Conservation (phyloP, 2,113 vertebrate genomes). For the Mirza zaza region DNA sequence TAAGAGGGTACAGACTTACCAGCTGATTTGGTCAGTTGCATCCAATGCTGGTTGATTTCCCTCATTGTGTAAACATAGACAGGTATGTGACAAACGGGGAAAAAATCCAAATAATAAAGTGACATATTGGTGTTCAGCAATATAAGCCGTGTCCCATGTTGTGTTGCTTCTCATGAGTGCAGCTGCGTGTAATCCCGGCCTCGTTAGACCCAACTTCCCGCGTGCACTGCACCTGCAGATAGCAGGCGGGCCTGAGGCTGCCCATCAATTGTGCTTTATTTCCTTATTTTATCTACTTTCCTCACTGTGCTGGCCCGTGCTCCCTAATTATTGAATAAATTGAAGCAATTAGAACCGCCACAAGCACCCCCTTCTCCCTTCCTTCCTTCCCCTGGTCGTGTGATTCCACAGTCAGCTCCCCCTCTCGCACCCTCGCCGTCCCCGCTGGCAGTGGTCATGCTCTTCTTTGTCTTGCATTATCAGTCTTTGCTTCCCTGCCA, state of each 20-base stretch:
- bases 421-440: accelerated
- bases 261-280: background rate
- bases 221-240: background rate
- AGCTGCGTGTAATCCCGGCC: background rate
- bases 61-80: slow-evolving; percentile 82
- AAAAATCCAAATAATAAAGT: slow-evolving; percentile 85
- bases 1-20: slow-evolving; percentile 81
- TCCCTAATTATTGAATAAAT: background rate
- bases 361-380: accelerated
- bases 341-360: accelerated
- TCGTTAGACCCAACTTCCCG: background rate
- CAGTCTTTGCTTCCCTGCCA: background rate
- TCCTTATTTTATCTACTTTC: background rate
- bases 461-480: background rate
- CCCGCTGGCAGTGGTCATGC: accelerated
- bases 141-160: slow-evolving; percentile 21
- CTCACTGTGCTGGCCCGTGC: background rate
- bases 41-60: slow-evolving; percentile 81
- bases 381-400: background rate
- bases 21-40: slow-evolving; percentile 77
- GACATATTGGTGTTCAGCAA: slow-evolving; percentile 81
- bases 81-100: slow-evolving; percentile 81
- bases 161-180: background rate
- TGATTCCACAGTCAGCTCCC: accelerated
- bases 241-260: background rate